These are phyloP conservation scores for Heliconius ethilla DNA, from an alignment of 2,888 invertebrate species.

Conservation along the genomic window DNA sequence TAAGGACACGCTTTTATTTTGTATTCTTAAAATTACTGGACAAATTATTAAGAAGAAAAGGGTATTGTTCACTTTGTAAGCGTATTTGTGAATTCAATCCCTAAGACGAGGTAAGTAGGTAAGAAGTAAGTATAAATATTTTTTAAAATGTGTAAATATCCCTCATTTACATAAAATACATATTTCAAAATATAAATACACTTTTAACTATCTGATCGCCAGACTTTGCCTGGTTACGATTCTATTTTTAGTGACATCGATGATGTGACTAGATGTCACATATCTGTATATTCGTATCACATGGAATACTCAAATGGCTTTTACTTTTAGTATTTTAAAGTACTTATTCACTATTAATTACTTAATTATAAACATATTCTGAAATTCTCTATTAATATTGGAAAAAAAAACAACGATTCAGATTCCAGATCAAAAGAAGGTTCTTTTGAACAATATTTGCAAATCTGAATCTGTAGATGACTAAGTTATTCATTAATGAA, in stretches of 20 bases:
- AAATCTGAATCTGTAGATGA: neutral
- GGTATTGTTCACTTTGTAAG: neutral
- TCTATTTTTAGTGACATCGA: neutral
- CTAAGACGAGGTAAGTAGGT: neutral
- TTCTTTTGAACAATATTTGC: neutral
- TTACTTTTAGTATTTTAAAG: neutral
- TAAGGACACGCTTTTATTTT: conserved; percentile 47
- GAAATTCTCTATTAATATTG: neutral
- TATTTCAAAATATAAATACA: no score
- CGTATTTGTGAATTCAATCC: neutral
- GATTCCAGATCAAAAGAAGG: neutral
- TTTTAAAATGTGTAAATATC: neutral
- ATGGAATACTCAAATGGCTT: neutral
- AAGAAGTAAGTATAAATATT: neutral
- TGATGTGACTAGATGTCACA: neutral
- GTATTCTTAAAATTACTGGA: neutral
- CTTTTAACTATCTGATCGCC: neutral
- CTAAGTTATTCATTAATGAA: neutral
- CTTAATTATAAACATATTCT: neutral
- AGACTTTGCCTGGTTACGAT: neutral
- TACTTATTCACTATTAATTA: neutral
- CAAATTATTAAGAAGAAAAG: neutral
- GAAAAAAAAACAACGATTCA: neutral
- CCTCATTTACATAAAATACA: neutral
- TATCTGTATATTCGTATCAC: neutral